These are phyloP conservation scores for Cherax destructor DNA, from an alignment of 1,140 invertebrate species.

Conservation along the genomic window DNA sequence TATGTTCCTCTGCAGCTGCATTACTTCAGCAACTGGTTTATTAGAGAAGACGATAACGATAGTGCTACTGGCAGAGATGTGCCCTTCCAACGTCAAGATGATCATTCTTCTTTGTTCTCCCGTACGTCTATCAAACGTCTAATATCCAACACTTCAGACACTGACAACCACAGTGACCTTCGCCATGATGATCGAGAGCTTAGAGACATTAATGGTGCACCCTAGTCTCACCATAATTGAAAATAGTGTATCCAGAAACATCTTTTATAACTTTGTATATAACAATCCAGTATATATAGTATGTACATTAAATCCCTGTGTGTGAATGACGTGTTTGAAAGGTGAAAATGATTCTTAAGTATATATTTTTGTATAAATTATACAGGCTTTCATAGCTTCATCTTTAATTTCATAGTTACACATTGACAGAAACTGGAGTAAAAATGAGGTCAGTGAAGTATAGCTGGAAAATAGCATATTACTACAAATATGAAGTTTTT, in stretches of 20 bases:
- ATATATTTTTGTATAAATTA: neutral
- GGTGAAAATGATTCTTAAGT: no score
- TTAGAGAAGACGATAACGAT: constrained; percentile 11
- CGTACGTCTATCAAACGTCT: constrained; percentile 55
- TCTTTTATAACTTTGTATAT: neutral
- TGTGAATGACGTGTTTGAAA: no score
- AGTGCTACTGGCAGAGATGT: neutral
- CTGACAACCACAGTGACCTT: constrained; percentile 31
- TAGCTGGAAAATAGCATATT: no score
- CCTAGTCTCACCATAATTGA: constrained; percentile 6
- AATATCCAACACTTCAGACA: constrained; percentile 32
- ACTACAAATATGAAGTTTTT: no score
- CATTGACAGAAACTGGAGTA: no score
- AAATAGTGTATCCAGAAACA: neutral
- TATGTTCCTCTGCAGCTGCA: constrained; percentile 23
- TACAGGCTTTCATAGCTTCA: neutral
- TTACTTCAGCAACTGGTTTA: constrained; percentile 56
- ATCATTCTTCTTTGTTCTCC: constrained; percentile 10
- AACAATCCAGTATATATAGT: neutral
- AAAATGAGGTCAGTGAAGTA: no score
- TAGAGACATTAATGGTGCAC: constrained; percentile 38
- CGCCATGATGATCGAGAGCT: constrained; percentile 30
- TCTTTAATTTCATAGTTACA: no score
- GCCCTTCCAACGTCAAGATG: neutral
- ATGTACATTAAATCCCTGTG: neutral